Conservation (phyloP, 2,888 invertebrate genomes). For the Idaea straminata region DNA sequence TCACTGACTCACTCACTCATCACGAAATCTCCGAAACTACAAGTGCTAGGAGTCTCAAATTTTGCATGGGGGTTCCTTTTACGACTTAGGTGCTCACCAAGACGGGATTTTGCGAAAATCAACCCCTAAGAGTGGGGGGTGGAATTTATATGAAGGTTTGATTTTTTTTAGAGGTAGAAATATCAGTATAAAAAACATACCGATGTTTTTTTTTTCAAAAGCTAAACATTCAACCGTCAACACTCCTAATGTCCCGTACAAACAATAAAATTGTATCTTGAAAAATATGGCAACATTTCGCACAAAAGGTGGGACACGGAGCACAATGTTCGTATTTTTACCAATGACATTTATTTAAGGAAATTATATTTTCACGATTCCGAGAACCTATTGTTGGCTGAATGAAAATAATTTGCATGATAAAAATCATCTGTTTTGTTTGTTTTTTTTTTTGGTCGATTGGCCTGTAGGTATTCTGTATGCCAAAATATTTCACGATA, state of each 20-base stretch:
- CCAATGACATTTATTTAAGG: conserved; percentile 1
- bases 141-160: too few species aligned
- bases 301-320: neutral
- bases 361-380: conserved; percentile 1
- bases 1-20: too few species aligned
- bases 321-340: neutral
- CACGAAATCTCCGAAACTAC: too few species aligned
- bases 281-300: neutral
- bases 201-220: too few species aligned
- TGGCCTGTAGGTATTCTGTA: neutral
- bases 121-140: too few species aligned
- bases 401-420: conserved; percentile 1
- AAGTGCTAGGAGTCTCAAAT: too few species aligned
- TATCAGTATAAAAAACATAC: too few species aligned
- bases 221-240: neutral
- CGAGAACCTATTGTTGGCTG: neutral
- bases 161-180: too few species aligned
- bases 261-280: neutral
- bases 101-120: too few species aligned
- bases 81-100: too few species aligned
- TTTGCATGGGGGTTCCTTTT: too few species aligned
- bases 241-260: neutral
- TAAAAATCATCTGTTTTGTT: conserved; percentile 1
- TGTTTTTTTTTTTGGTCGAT: neutral
- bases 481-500: neutral